Evolutionary conservation across 2,113 vertebrate species (phyloP).

Genomic region (Lepus europaeus): DNA sequence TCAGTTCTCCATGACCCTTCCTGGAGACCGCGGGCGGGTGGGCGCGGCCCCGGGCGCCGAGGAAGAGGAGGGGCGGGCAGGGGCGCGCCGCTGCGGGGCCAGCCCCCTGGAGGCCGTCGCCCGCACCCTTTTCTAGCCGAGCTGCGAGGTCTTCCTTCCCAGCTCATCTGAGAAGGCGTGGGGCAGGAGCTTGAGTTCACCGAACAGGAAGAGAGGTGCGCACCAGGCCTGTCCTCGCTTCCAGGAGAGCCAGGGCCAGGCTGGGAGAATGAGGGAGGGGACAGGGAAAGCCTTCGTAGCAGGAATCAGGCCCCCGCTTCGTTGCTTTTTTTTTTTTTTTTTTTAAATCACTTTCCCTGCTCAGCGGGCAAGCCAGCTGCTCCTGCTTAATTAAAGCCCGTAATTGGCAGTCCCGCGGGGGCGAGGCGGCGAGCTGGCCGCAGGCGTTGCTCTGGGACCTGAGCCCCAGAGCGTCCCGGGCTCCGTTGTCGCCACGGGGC

Average conservation of each 20-base stretch:
- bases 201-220: slow-evolving; percentile 47
- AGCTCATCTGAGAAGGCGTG: neutral
- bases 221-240: rapidly evolving
- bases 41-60: neutral
- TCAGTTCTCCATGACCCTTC: neutral
- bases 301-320: neutral
- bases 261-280: neutral
- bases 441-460: rapidly evolving
- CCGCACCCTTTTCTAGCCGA: neutral
- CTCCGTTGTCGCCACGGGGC: rapidly evolving
- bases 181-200: neutral
- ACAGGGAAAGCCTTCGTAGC: neutral
- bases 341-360: neutral
- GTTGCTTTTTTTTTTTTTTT: too few relatives aligned
- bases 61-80: neutral
- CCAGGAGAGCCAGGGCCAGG: neutral
- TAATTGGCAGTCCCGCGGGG: slow-evolving; percentile 31
- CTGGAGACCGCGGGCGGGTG: neutral
- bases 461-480: neutral
- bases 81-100: neutral
- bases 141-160: rapidly evolving
- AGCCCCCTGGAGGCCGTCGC: rapidly evolving
- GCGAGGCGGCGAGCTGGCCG: neutral
- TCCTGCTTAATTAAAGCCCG: slow-evolving; percentile 74
- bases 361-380: neutral